A percentile compares a stretch with the other conserved stretches of the same genome.
These are phyloP conservation scores for Champsocephalus esox DNA, from an alignment of 2,797 vertebrate species.

Conservation along the genomic window DNA sequence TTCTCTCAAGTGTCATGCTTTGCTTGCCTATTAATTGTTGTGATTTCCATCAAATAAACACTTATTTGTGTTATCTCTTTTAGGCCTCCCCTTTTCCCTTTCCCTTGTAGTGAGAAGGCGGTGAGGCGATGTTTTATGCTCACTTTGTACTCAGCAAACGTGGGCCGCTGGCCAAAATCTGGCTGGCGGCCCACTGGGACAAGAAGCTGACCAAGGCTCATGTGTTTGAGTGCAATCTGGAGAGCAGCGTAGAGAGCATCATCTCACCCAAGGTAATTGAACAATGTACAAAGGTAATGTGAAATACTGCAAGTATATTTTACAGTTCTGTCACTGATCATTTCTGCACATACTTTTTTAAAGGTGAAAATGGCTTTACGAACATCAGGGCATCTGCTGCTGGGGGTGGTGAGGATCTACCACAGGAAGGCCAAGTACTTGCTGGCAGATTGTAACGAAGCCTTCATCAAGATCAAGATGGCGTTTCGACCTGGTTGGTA, in stretches of 20 bases:
- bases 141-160: constrained; percentile 96
- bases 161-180: constrained; percentile 96
- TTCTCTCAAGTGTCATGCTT: neutral
- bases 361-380: constrained; percentile 96
- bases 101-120: constrained; percentile 73
- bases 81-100: constrained; percentile 58
- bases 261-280: constrained; percentile 92
- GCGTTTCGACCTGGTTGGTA: constrained; percentile 92
- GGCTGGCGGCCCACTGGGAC: constrained; percentile 97
- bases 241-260: constrained; percentile 96
- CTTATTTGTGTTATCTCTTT: constrained; percentile 20
- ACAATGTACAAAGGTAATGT: neutral
- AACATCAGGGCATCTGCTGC: constrained; percentile 93
- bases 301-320: neutral
- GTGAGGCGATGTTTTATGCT: constrained; percentile 93
- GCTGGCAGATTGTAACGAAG: constrained; percentile 95
- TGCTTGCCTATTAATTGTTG: constrained; percentile 1
- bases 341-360: neutral
- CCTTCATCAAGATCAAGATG: constrained; percentile 98
- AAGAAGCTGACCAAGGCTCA: constrained; percentile 97
- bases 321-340: neutral
- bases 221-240: constrained; percentile 95
- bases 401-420: constrained; percentile 96
- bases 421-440: constrained; percentile 97
- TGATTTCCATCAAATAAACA: constrained; percentile 5